Conservation (phyloP, 2,113 vertebrate genomes). For the Albula goreensis region DNA sequence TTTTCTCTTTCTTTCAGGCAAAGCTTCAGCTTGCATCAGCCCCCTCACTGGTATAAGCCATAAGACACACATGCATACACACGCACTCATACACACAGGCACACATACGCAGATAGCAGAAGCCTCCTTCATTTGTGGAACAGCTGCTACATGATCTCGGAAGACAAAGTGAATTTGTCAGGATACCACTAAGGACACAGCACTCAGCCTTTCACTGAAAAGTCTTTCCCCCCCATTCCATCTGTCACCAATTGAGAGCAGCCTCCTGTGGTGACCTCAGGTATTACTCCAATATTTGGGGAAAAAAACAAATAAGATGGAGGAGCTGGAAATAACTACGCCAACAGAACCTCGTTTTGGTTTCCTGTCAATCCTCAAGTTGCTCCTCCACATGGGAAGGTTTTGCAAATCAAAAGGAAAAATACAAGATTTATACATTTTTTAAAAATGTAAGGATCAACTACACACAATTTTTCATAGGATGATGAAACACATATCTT, state of each 20-base stretch:
- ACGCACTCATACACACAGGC: constrained; percentile 21
- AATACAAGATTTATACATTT: not conserved
- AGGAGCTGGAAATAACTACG: not conserved
- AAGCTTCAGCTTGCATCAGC: not conserved
- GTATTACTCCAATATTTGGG: not conserved
- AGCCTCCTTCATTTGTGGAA: constrained; percentile 35
- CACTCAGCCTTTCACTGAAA: not conserved
- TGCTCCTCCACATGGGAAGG: not conserved
- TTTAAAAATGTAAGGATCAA: not conserved
- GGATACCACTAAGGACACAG: not conserved
- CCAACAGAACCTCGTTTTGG: constrained; percentile 5
- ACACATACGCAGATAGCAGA: constrained; percentile 22
- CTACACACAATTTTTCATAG: constrained; percentile 3
- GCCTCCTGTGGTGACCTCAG: not conserved
- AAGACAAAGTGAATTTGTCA: constrained; percentile 45
- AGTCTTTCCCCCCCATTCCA: not conserved
- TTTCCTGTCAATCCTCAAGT: constrained; percentile 1
- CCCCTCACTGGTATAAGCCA: too few species aligned
- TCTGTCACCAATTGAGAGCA: not conserved
- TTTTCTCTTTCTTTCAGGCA: not conserved
- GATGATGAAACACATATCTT: constrained; percentile 37
- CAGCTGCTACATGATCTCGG: constrained; percentile 43
- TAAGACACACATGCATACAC: not conserved
- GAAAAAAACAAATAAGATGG: not conserved
- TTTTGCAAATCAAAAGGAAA: not conserved